Conservation (phyloP, 1,140 invertebrate species). For the Cydia splendana region DNA sequence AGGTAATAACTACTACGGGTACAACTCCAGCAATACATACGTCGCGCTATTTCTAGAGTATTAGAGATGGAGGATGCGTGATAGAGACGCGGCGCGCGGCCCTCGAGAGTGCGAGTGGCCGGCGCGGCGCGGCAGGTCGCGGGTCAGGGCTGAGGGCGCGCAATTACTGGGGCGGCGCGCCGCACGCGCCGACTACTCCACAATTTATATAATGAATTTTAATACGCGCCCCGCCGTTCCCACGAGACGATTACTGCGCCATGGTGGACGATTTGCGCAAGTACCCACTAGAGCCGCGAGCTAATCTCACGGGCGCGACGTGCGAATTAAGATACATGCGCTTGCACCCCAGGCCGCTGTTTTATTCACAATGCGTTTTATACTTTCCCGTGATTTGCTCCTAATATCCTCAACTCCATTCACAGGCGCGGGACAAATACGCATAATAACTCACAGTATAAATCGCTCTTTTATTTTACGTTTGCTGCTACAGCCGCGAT, state of each 20-base stretch:
- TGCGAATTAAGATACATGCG: constrained; percentile 4
- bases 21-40: neutral
- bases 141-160: constrained; percentile 1
- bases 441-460: too few species aligned
- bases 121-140: neutral
- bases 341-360: neutral
- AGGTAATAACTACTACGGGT: too few species aligned
- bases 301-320: neutral
- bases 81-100: neutral
- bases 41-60: neutral
- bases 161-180: constrained; percentile 37
- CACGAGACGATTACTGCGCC: constrained; percentile 32
- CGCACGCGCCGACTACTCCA: constrained; percentile 36
- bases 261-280: constrained; percentile 1
- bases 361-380: neutral
- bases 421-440: neutral
- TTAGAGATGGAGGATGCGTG: neutral
- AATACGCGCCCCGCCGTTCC: constrained; percentile 32
- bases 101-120: neutral
- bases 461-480: too few species aligned
- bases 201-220: constrained; percentile 36
- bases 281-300: neutral
- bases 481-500: too few species aligned
- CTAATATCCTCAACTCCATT: neutral
- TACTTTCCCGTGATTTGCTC: neutral